Conservation (phyloP, 2,888 invertebrate genomes). For the Agrilus biguttatus region DNA sequence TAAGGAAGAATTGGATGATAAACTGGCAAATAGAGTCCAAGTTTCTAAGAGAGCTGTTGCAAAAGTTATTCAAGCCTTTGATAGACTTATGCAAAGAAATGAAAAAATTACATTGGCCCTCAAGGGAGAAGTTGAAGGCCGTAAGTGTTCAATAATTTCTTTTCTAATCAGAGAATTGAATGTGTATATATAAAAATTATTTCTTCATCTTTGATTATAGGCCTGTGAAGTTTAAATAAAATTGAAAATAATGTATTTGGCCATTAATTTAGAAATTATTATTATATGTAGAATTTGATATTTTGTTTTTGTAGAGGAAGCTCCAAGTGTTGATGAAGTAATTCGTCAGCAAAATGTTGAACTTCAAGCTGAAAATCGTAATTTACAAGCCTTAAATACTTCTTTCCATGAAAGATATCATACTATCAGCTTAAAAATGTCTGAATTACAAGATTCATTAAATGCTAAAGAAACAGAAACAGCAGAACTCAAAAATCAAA, state of each 20-base stretch:
- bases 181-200: too few relatives aligned
- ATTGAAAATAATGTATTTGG: background rate
- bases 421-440: conserved; percentile 77
- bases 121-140: conserved; percentile 66
- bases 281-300: background rate
- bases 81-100: conserved; percentile 87
- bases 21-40: conserved; percentile 87
- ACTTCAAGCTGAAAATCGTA: conserved; percentile 79
- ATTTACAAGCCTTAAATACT: conserved; percentile 82
- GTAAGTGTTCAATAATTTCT: conserved; percentile 25
- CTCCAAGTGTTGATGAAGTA: conserved; percentile 63
- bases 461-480: conserved; percentile 87
- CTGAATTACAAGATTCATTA: conserved; percentile 75
- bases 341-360: conserved; percentile 76
- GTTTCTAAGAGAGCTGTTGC: conserved; percentile 94
- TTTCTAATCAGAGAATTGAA: conserved; percentile 2
- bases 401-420: conserved; percentile 88
- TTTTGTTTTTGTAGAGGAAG: conserved; percentile 36
- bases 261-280: conserved; percentile 1
- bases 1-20: conserved; percentile 91
- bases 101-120: conserved; percentile 84
- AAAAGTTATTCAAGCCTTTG: conserved; percentile 92
- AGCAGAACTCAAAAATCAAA: conserved; percentile 88
- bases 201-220: background rate
- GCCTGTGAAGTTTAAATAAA: background rate